Evolutionary conservation across 2,888 invertebrate species (phyloP).

Genomic region (Drosophila trichaetosa): DNA sequence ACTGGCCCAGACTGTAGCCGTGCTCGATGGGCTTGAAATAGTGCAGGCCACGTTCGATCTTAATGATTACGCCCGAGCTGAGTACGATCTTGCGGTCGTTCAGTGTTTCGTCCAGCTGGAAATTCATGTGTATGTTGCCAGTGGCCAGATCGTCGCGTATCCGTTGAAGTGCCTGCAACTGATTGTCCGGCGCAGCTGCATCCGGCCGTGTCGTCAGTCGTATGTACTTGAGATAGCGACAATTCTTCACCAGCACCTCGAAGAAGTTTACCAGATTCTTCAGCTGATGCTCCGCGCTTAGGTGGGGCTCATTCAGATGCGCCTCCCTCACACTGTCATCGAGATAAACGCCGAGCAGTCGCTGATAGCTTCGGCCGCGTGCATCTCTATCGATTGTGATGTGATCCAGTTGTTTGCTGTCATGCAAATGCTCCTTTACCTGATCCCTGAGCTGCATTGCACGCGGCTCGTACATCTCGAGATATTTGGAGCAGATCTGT

Average conservation of each 20-base stretch:
- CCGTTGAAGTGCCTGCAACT: conserved; percentile 87
- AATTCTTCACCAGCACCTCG: conserved; percentile 90
- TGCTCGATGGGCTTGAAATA: conserved; percentile 92
- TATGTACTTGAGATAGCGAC: conserved; percentile 87
- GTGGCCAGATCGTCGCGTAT: conserved; percentile 87
- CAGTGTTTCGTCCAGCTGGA: conserved; percentile 90
- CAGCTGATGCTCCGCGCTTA: conserved; percentile 92
- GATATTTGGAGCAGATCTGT: conserved; percentile 84
- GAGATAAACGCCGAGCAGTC: conserved; percentile 91
- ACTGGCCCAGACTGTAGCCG: conserved; percentile 89
- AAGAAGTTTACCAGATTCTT: conserved; percentile 93
- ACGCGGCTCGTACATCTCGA: conserved; percentile 91
- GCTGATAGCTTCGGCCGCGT: conserved; percentile 91
- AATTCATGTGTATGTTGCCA: conserved; percentile 87
- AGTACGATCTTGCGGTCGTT: conserved; percentile 96
- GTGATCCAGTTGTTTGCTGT: conserved; percentile 90
- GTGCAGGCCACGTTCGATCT: conserved; percentile 95
- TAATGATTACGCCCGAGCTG: conserved; percentile 95
- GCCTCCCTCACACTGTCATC: conserved; percentile 90
- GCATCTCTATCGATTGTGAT: conserved; percentile 90
- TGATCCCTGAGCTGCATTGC: conserved; percentile 91
- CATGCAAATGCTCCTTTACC: conserved; percentile 89
- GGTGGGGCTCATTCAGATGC: conserved; percentile 93
- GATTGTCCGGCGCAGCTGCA: conserved; percentile 85
- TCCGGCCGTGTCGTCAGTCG: conserved; percentile 88